Evolutionary conservation across 92 coral and sea anemone species (phyloP), one percentile per base, ranked within the genome.

Genomic region (Ricordea florida): DNA sequence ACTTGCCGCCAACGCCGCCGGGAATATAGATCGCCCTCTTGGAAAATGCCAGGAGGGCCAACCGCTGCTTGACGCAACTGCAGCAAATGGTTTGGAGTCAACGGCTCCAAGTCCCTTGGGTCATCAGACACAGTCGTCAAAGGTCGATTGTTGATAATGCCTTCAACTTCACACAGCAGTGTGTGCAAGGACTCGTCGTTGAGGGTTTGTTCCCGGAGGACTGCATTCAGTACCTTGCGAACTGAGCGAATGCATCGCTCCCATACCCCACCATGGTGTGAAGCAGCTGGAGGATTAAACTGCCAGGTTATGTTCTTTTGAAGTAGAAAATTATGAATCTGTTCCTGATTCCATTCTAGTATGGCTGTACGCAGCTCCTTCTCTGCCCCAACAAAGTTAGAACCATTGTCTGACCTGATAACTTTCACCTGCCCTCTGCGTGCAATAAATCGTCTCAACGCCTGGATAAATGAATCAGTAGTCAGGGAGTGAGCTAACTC

Each of bases 31-130:
- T 76, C 41, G 8, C 5, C 37, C 32, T 24, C 28, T 2, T 5
- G 43, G 30, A 76, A 76, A 4, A 76, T 13, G 22, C 82, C 82
- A 2, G 75, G 82, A 0, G 65, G 82, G 49, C 62, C 47, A 28
- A 36, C 3, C 5, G 82, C 6, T 6, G 30, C 42, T 1, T 18
- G 27, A 34, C 60, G 14, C 9, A 77, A 66, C 15, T 50, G 50
- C 13, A 77, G 57, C 15, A 66, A 16, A 23, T 78, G 66, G 20
- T 66, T 78, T 7, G 62, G 84, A 0, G 75, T 52, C 13, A 77
- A 22, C 0, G 77, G 49, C 26, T 66, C 77, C 42, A 50, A 28
- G 30, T 77, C 66, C 20, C 29, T 77, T 16, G 59, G 61, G 28
- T 75, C 82, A 13, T 62, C 44, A 21, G 40, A 58, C 17, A 42